These are phyloP conservation scores for Bettongia penicillata DNA, from an alignment of 2,113 vertebrate genomes.

Conservation along the genomic window DNA sequence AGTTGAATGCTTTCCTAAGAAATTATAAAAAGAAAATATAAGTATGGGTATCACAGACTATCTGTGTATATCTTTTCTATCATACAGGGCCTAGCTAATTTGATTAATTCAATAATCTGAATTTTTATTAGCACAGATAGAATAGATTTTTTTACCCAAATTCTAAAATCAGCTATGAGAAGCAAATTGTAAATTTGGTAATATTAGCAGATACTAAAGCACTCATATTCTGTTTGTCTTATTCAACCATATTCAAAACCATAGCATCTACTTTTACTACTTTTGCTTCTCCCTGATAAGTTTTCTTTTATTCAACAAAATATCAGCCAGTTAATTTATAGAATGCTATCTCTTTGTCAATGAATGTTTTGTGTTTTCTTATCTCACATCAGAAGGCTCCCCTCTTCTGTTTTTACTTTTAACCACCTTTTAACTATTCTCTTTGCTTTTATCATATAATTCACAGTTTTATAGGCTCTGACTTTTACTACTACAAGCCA, in stretches of 20 bases:
- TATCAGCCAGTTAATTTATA: background rate
- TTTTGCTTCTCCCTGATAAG: background rate
- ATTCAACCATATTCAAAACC: background rate
- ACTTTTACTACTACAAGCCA: conserved; percentile 14
- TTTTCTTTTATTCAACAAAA: background rate
- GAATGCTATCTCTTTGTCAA: background rate
- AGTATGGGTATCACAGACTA: background rate
- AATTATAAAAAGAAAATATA: background rate
- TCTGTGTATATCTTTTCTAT: background rate
- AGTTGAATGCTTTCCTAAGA: conserved; percentile 23
- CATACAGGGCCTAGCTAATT: background rate
- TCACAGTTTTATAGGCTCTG: background rate
- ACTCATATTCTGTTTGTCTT: background rate
- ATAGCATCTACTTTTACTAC: background rate
- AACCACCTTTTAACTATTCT: background rate
- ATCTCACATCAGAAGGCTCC: background rate
- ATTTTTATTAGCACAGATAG: background rate
- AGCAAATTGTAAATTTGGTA: background rate
- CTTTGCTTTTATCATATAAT: conserved; percentile 6
- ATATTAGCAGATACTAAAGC: background rate
- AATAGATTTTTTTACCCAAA: background rate
- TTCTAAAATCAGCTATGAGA: background rate
- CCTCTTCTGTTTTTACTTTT: conserved; percentile 27
- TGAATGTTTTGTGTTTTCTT: background rate
- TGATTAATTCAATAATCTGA: background rate